These are phyloP conservation scores for Arizona elegans DNA, from an alignment of 2,113 vertebrate genomes.

Conservation along the genomic window DNA sequence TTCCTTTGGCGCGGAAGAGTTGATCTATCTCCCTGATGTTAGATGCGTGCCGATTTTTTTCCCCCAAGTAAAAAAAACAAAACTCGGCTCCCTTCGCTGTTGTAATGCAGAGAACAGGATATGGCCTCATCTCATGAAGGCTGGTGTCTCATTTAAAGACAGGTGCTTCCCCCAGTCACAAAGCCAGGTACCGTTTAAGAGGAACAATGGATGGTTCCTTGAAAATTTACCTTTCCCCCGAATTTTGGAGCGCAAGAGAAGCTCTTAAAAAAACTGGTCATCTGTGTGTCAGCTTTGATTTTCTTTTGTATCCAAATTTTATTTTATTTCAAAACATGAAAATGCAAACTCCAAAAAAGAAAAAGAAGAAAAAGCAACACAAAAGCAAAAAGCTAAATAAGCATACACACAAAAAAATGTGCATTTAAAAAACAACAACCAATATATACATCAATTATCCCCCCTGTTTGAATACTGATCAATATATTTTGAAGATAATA, in stretches of 20 bases:
- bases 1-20: background rate
- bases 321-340: no score
- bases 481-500: no score
- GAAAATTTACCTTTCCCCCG: conserved; percentile 36
- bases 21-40: conserved; percentile 22
- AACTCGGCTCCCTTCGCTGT: conserved; percentile 36
- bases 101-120: conserved; percentile 51
- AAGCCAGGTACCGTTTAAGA: conserved; percentile 1
- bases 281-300: no score
- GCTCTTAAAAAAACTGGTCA: conserved; percentile 14
- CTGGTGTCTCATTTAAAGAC: conserved; percentile 41
- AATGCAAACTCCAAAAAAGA: no score
- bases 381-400: no score
- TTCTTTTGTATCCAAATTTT: no score
- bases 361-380: no score
- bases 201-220: conserved; percentile 19
- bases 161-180: conserved; percentile 72
- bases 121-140: conserved; percentile 35
- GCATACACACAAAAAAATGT: no score
- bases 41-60: background rate
- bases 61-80: rapidly evolving
- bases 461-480: no score
- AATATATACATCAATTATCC: no score
- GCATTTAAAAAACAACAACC: no score
- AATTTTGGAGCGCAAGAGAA: conserved; percentile 29